These are phyloP conservation scores for Pachyseris speciosa DNA, from an alignment of 64 coral and sea anemone genomes.

Conservation along the genomic window DNA sequence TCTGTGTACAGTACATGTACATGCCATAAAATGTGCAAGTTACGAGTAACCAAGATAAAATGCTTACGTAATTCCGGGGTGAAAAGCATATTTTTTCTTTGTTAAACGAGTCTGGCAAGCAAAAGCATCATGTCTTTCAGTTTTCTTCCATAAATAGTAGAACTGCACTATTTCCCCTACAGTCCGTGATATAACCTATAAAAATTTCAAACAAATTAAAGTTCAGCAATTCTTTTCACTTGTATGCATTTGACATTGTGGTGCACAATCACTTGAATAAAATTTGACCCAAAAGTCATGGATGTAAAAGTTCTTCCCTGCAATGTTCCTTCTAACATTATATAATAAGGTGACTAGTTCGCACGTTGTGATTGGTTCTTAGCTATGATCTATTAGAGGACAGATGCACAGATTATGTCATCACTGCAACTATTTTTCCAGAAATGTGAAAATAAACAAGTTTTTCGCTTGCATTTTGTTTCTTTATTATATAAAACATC, in stretches of 20 bases:
- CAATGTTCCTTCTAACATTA: no score
- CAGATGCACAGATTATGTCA: no score
- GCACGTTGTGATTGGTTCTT: no score
- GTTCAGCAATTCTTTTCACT: background rate
- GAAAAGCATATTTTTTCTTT: constrained; percentile 98
- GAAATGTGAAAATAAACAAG: no score
- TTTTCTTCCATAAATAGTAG: constrained; percentile 99
- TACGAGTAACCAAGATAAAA: background rate
- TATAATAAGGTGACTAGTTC: no score
- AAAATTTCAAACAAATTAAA: background rate
- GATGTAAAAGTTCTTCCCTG: no score
- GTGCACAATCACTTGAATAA: no score
- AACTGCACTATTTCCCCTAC: constrained; percentile 98
- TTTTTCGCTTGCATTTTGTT: no score
- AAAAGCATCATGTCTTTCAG: constrained; percentile 98
- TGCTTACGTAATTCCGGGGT: constrained; percentile 99
- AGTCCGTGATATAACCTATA: constrained; percentile 87
- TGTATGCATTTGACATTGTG: background rate
- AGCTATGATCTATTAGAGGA: no score
- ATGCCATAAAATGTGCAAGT: background rate
- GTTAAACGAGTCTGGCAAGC: constrained; percentile 90
- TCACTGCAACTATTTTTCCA: no score
- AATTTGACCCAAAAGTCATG: no score
- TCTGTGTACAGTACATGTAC: background rate
- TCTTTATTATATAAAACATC: no score